phyloP scores from a whole-genome alignment of 1,140 invertebrate genomes.

The Drosophila obscura region DNA sequence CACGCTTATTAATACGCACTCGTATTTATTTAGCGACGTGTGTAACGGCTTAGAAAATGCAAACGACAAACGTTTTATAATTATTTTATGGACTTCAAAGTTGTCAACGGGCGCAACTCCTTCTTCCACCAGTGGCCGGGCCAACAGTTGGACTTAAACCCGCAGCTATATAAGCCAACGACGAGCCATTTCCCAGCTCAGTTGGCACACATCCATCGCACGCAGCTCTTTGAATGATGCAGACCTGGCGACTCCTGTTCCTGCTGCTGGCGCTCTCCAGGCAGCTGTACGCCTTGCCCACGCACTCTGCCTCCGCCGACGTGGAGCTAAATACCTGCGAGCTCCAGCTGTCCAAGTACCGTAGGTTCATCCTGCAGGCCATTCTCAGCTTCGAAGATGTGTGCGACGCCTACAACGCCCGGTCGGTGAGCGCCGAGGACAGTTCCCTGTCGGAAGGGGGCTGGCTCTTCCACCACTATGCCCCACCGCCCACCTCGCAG shows the following conservation, averaged over 20 bases:
- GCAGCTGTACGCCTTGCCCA: constrained; percentile 46
- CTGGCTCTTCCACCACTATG: constrained; percentile 69
- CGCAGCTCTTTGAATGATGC: constrained; percentile 33
- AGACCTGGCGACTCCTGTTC: constrained; percentile 55
- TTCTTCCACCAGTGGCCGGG: constrained; percentile 9
- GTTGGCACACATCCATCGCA: constrained; percentile 41
- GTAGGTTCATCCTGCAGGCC: constrained; percentile 74
- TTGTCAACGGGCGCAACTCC: constrained; percentile 34
- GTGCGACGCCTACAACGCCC: constrained; percentile 72
- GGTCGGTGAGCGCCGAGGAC: constrained; percentile 43
- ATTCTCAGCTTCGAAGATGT: constrained; percentile 81
- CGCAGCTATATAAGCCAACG: constrained; percentile 54
- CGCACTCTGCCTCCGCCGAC: constrained; percentile 27
- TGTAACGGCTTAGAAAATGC: constrained; percentile 82
- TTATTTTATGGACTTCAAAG: constrained; percentile 83
- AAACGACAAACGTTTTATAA: constrained; percentile 82
- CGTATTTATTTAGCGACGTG: constrained; percentile 74
- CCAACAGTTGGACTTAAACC: constrained; percentile 3
- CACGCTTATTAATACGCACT: constrained; percentile 71
- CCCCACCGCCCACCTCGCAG: constrained; percentile 68
- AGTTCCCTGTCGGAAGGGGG: constrained; percentile 11
- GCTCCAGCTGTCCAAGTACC: constrained; percentile 72
- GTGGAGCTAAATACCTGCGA: constrained; percentile 67
- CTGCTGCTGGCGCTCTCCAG: constrained; percentile 42
- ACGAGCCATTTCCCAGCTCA: constrained; percentile 42